Evolutionary conservation across 1,140 invertebrate genomes (phyloP), one percentile per base, ranked within the genome.

Genomic region (Drosophila trapezifrons): DNA sequence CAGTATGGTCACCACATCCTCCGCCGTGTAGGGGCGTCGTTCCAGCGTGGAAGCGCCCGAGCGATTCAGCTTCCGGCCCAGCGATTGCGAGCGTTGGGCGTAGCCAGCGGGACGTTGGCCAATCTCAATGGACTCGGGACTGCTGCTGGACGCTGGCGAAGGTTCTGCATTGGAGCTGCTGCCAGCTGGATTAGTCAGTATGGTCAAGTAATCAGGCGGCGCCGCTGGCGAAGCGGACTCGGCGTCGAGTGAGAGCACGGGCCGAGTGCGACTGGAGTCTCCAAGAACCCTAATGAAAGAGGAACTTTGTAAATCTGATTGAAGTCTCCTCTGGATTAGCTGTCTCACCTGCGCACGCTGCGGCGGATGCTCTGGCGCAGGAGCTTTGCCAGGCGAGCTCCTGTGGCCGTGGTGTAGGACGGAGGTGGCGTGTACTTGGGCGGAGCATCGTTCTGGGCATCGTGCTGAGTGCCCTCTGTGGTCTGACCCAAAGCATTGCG

Each of bases 351-450:
- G 40, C 96, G 93, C 43, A 97, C 95, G 85, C 96, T 97, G 37
- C 96, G 92, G n/a, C 96, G 92, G 29, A 97, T 94, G 81, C 96
- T 97, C 80, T 96, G 95, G 2, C 96, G 93, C 32, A 97, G 85
- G 71, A 97, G 93, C 77, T 97, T 97, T 4, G 96, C 96, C 62
- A 97, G 94, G 51, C 96, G 94, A 0, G 95, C 96, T 12, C 97
- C 97, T 1, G 97, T 98, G 2, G 97, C 97, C 12, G 97, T 98
- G 5, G 96, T 97, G 87, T 98, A 98, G 20, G 96, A 97, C 3
- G 97, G 97, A 3, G 97, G 97, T 9, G 97, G 97, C 1, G 97
- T 98, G 87, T 98, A 98, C 91, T 98, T 98, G 17, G 97, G 97
- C 12, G 97, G 97, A 8, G 97, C 97, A 93, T 98, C 97, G 83